Evolutionary conservation across 1,140 invertebrate species (phyloP).

Genomic region (Cydia pomonella): DNA sequence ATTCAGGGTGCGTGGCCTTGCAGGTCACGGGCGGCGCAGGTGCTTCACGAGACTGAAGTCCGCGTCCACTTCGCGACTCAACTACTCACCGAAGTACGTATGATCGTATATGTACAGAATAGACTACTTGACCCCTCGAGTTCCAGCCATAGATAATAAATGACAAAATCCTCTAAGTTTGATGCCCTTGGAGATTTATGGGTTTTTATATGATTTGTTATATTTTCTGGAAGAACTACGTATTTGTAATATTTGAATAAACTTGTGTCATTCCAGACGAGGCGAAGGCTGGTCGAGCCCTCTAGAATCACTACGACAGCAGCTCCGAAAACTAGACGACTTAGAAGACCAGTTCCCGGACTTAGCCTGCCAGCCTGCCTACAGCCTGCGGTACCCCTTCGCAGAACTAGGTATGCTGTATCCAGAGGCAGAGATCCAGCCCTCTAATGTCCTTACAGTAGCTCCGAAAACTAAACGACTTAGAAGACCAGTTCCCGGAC

Average conservation of each 20-base stretch:
- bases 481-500: slow-evolving; percentile 89
- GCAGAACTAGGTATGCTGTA: slow-evolving; percentile 82
- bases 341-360: slow-evolving; percentile 89
- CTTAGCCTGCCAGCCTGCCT: slow-evolving; percentile 85
- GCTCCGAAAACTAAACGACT: slow-evolving; percentile 88
- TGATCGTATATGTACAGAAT: background rate
- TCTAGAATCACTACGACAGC: slow-evolving; percentile 87
- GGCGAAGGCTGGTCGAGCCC: slow-evolving; percentile 84
- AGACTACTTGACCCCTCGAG: no score
- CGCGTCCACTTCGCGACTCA: slow-evolving; percentile 82
- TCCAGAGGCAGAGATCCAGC: background rate
- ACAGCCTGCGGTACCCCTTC: slow-evolving; percentile 88
- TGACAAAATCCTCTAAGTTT: no score
- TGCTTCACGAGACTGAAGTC: slow-evolving; percentile 85
- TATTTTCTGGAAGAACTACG: no score
- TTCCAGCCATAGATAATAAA: no score
- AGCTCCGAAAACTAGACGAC: slow-evolving; percentile 89
- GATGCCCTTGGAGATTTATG: no score
- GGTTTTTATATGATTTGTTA: no score
- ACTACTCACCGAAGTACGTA: slow-evolving; percentile 79
- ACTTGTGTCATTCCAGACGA: slow-evolving; percentile 50
- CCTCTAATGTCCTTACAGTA: slow-evolving; percentile 77
- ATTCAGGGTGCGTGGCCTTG: background rate
- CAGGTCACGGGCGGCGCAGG: slow-evolving; percentile 80
- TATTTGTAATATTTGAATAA: background rate